Evolutionary conservation across 35 echinoderm and acorn worm species (phyloP).

Genomic region (Diadema setosum): DNA sequence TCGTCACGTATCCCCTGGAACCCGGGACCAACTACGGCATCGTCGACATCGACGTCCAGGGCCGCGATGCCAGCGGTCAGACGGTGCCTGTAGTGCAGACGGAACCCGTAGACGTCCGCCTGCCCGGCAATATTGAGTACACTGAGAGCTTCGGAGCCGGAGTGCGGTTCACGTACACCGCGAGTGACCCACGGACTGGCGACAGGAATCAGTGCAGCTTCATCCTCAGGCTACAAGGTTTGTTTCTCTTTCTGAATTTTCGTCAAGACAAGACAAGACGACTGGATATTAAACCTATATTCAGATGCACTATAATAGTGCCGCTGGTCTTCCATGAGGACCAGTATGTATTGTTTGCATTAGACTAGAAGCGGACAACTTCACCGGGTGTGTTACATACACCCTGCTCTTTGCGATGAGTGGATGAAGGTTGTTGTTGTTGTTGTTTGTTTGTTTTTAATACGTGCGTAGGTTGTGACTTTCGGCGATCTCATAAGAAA

Average conservation of each 20-base stretch:
- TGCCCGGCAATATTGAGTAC: conserved; percentile 14
- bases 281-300: too few relatives aligned
- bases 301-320: too few relatives aligned
- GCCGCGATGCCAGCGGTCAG: background rate
- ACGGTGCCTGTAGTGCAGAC: background rate
- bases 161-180: background rate
- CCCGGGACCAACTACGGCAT: background rate
- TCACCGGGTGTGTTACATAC: too few relatives aligned
- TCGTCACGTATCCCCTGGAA: background rate
- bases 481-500: too few relatives aligned
- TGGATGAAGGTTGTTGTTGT: too few relatives aligned
- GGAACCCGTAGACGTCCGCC: background rate
- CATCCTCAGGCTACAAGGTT: conserved; percentile 1
- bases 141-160: conserved; percentile 11
- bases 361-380: too few relatives aligned
- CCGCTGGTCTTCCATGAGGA: too few relatives aligned
- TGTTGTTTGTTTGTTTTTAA: too few relatives aligned
- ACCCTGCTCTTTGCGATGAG: too few relatives aligned
- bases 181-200: background rate
- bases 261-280: too few relatives aligned
- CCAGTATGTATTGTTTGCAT: too few relatives aligned
- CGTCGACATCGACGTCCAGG: conserved; percentile 12
- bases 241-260: background rate
- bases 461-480: too few relatives aligned
- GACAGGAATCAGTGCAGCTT: background rate